These are phyloP conservation scores for Eueides isabella DNA, from an alignment of 1,140 invertebrate species.

Conservation along the genomic window DNA sequence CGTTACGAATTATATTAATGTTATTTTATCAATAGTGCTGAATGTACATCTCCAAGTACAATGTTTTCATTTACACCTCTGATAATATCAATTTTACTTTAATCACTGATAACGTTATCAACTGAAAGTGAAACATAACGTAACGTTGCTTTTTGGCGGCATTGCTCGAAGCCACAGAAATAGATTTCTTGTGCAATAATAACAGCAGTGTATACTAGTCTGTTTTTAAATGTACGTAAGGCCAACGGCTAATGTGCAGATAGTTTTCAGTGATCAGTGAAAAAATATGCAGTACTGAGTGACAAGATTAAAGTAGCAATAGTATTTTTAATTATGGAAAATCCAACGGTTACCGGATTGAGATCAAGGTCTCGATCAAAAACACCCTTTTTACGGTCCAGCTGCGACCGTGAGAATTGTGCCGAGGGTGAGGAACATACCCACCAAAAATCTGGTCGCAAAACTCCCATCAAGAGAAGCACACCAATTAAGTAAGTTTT, in stretches of 20 bases:
- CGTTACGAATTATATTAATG: slow-evolving; percentile 62
- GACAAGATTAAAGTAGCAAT: slow-evolving; percentile 15
- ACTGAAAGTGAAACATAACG: slow-evolving; percentile 44
- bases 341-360: slow-evolving; percentile 68
- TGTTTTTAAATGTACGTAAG: slow-evolving; percentile 58
- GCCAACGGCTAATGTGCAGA: slow-evolving; percentile 46
- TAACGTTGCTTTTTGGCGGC: slow-evolving; percentile 75
- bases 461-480: slow-evolving; percentile 76
- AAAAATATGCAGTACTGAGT: slow-evolving; percentile 34
- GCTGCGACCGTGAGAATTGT: slow-evolving; percentile 81
- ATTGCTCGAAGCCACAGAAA: slow-evolving; percentile 75
- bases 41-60: slow-evolving; percentile 13
- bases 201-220: slow-evolving; percentile 42
- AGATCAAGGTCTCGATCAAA: slow-evolving; percentile 84
- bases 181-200: slow-evolving; percentile 81
- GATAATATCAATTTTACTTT: slow-evolving; percentile 27
- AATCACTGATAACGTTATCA: slow-evolving; percentile 18
- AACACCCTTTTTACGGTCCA: slow-evolving; percentile 83
- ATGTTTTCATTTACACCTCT: slow-evolving; percentile 22
- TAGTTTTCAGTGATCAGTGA: slow-evolving; percentile 43
- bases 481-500: slow-evolving; percentile 81
- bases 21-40: neutral
- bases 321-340: slow-evolving; percentile 63
- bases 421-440: slow-evolving; percentile 77
- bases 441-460: slow-evolving; percentile 76